Evolutionary conservation across 2,888 invertebrate species (phyloP).

Genomic region (Gastracanthus pulcherrimus): DNA sequence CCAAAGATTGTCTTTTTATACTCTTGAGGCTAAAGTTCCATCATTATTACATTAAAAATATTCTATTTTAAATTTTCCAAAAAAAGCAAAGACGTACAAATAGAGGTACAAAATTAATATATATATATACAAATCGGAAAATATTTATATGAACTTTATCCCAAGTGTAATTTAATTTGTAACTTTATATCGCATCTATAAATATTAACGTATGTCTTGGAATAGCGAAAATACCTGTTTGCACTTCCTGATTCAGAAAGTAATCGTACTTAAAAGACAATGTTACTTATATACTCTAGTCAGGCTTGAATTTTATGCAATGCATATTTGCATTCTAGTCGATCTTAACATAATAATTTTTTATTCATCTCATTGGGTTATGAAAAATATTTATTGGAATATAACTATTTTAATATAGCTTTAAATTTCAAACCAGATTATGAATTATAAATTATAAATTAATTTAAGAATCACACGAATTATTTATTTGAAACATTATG

Average conservation of each 20-base stretch:
- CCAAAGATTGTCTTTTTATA: conserved; percentile 39
- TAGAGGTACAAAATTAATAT: conserved; percentile 20
- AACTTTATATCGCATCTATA: not conserved
- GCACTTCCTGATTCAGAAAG: conserved; percentile 1
- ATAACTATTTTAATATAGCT: no score
- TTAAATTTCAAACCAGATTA: not conserved
- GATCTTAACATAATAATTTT: conserved; percentile 10
- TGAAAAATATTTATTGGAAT: no score
- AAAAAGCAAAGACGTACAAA: conserved; percentile 14
- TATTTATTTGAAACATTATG: not conserved
- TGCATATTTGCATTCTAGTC: not conserved
- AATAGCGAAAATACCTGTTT: no score
- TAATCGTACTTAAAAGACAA: conserved; percentile 27
- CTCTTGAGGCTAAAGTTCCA: conserved; percentile 5
- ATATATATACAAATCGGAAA: not conserved
- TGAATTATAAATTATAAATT: not conserved
- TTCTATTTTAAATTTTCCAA: not conserved
- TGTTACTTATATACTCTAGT: conserved; percentile 44
- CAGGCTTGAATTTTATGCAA: conserved; percentile 1
- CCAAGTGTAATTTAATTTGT: conserved; percentile 13
- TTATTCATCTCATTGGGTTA: not conserved
- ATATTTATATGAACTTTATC: conserved; percentile 6
- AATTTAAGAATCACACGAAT: not conserved
- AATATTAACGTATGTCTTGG: no score
- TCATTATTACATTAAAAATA: conserved; percentile 1